Evolutionary conservation across 2,888 invertebrate genomes (phyloP), one percentile per base, ranked within the genome.

Genomic region (Helleia helle): DNA sequence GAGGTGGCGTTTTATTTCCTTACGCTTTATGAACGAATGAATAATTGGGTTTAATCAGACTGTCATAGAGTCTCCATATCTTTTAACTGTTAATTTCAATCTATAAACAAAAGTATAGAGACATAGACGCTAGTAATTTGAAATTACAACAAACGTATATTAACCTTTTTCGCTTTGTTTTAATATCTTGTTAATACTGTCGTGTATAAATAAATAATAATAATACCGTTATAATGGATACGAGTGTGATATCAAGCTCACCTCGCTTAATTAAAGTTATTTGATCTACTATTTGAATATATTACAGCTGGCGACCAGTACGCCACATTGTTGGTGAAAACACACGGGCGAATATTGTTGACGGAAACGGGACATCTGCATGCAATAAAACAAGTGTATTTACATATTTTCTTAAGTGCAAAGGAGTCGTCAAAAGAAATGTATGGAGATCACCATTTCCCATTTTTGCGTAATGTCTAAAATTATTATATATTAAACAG

Each of bases 251-350:
- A 41, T 36, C 36, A 36, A 5, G 22, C 3, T 22, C 22, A 30
- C 38, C 56, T 54, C 57, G 63, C 66, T 73, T 77, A 69, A 80
- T 79, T 79, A 76, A 71, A 72, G 71, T 62, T 62, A 71, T 76
- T 77, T 75, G 70, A 76, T 72, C 69, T 69, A 69, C 69, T 69
- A 70, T 75, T 70, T 61, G 76, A 75, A 80, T 79, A 76, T 50
- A 76, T 80, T 76, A 77, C 59, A 48, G 58, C 56, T 54, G 58
- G 58, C 55, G 59, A 59, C 62, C 70, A 69, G 75, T 76, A 77
- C 71, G 69, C 64, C 70, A 74, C 74, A 56, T 47, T 53, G 6
- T 22, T 22, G 8, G 8, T 7, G 22, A 6, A 22, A 22, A 22
- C 22, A 22, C 8, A 22, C 22, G 22, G 5, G 8, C 8, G 2